phyloP scores from a whole-genome alignment of 2,888 invertebrate species.

The Aethes cnicana region DNA sequence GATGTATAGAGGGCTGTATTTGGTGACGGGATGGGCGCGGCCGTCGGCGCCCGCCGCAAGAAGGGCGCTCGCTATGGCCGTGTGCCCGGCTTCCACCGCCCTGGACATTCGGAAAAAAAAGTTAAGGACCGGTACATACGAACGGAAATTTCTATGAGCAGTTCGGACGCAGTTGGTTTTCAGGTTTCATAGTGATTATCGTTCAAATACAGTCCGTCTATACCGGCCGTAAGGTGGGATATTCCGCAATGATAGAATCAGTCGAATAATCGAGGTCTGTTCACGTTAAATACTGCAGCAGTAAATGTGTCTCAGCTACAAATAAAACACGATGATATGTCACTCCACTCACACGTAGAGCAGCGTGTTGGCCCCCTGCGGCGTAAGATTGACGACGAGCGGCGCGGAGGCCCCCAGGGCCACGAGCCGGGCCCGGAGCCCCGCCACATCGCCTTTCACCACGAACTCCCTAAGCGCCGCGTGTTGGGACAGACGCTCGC shows the following conservation, averaged over 20 bases:
- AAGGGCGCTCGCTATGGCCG: slow-evolving; percentile 88
- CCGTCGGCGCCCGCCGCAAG: slow-evolving; percentile 93
- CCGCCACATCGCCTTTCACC: slow-evolving; percentile 86
- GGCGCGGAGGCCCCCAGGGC: slow-evolving; percentile 86
- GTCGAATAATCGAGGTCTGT: no score
- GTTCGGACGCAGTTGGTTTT: no score
- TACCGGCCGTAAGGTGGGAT: no score
- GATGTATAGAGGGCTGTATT: slow-evolving; percentile 95
- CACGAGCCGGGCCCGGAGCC: slow-evolving; percentile 85
- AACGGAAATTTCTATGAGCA: no score
- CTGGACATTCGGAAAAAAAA: slow-evolving; percentile 66
- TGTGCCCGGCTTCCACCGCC: slow-evolving; percentile 92
- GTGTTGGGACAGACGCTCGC: slow-evolving; percentile 88
- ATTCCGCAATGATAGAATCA: no score
- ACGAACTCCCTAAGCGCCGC: slow-evolving; percentile 89
- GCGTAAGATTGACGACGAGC: slow-evolving; percentile 92
- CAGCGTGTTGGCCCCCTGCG: slow-evolving; percentile 93
- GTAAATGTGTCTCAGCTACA: no score
- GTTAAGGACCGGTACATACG: no score
- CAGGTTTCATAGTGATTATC: no score
- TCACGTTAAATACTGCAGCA: no score
- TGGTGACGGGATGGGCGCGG: slow-evolving; percentile 93
- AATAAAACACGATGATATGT: no score
- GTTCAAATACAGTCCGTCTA: no score
- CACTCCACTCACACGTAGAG: slow-evolving; percentile 92